Conservation (phyloP, 1,140 invertebrate species). For the Pseudachorutes palmiensis region DNA sequence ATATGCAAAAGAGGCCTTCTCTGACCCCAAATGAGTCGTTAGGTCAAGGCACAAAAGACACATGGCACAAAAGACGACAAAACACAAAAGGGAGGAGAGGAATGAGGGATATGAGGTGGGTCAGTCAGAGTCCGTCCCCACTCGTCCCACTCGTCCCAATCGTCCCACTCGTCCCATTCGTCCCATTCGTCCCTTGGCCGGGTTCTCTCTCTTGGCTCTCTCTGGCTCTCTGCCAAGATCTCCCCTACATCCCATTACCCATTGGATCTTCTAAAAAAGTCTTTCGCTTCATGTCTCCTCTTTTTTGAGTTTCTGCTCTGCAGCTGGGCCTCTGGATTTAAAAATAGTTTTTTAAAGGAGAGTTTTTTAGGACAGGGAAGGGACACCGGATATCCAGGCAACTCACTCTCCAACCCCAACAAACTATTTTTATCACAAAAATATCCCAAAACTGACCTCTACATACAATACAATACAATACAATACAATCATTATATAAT, state of each 20-base stretch:
- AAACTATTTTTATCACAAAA: background rate
- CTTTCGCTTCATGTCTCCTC: background rate
- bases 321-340: background rate
- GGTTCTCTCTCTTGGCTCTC: too few relatives aligned
- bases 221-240: too few relatives aligned
- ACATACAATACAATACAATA: too few relatives aligned
- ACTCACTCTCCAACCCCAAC: background rate
- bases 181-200: too few relatives aligned
- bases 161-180: too few relatives aligned
- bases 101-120: too few relatives aligned
- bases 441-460: background rate
- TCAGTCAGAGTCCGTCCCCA: too few relatives aligned
- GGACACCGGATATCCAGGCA: background rate
- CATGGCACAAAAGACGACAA: too few relatives aligned
- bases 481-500: too few relatives aligned
- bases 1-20: background rate
- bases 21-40: background rate
- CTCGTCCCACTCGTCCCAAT: too few relatives aligned
- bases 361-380: background rate
- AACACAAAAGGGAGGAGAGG: too few relatives aligned
- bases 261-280: background rate
- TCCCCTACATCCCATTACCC: background rate
- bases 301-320: background rate
- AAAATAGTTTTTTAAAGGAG: background rate
- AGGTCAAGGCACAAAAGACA: too few relatives aligned